Evolutionary conservation across 2,888 invertebrate genomes (phyloP), one percentile per base, ranked within the genome.

Genomic region (Pasiphila rectangulata): DNA sequence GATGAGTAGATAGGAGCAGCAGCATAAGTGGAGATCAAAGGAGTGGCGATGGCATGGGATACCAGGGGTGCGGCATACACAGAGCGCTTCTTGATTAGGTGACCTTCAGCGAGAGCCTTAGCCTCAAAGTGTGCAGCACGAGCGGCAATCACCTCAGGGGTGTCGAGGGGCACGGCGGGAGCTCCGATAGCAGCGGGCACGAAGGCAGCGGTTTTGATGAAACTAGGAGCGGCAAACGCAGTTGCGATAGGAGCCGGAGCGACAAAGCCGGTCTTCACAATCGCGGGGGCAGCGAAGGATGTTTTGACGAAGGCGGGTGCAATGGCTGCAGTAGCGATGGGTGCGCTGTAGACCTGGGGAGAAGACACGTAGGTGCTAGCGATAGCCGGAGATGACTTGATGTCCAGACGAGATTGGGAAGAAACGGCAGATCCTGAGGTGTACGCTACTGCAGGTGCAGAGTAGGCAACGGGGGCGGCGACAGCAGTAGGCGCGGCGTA

Each of bases 81-180:
- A 1, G 88, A 87, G 7, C 89, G 83, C 63, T 89, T 89, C 52
- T 72, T 67, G 62, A 89, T 79, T 44, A 74, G 56, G 58, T 88
- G 88, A 6, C 68, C 68, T 15, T 72, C 79, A 50, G 78, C 71
- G 4, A 78, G 55, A 42, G 79, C 79, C 53, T 85, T 82, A 32
- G 86, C 81, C 57, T 83, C 74, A 25, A 80, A 75, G 64, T 83
- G 86, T 10, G 79, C 82, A 34, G 79, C 75, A 39, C 79, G 83
- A 19, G 85, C 86, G 35, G 85, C 83, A 40, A 77, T 57, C 9
- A 85, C 82, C 53, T 84, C 85, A 29, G 83, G 80, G 4, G 85
- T 84, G 35, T 85, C 84, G 23, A 77, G 59, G 23, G 83, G 81
- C 12, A 79, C 67, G 38, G 72, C 59, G n/a, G 79, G 73, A 3